phyloP scores from a whole-genome alignment of 2,113 vertebrate species.

The Misgurnus anguillicaudatus region DNA sequence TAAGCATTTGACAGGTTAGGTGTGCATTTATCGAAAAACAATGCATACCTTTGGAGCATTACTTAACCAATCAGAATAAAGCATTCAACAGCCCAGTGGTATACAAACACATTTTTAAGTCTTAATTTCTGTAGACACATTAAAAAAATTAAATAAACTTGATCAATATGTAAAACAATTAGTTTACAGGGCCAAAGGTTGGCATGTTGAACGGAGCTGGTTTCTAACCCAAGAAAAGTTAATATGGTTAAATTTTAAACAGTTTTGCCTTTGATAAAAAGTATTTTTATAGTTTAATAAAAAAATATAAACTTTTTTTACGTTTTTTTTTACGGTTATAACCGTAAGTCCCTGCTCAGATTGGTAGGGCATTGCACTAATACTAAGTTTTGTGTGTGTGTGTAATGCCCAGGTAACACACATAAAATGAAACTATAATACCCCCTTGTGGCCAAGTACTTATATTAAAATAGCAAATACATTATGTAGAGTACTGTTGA shows the following conservation, averaged over 20 bases:
- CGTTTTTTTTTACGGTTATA: constrained; percentile 54
- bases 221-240: constrained; percentile 87
- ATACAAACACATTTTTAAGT: constrained; percentile 66
- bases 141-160: not conserved
- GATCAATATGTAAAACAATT: too few species aligned
- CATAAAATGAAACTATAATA: not conserved
- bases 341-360: not conserved
- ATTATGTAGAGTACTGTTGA: not conserved
- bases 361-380: too few species aligned
- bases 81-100: constrained; percentile 50
- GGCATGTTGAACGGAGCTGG: constrained; percentile 75
- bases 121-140: constrained; percentile 68
- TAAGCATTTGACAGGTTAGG: too few species aligned
- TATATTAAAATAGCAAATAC: not conserved
- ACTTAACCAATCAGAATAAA: too few species aligned
- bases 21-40: too few species aligned
- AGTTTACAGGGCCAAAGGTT: constrained; percentile 82
- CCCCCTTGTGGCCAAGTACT: not conserved
- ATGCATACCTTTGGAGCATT: too few species aligned
- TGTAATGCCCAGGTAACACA: not conserved
- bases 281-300: not conserved
- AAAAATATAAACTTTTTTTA: not conserved
- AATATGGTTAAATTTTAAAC: constrained; percentile 80
- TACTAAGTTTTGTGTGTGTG: too few species aligned
- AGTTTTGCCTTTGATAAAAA: not conserved